phyloP scores from a whole-genome alignment of 2,797 vertebrate species.

The Picus viridis region DNA sequence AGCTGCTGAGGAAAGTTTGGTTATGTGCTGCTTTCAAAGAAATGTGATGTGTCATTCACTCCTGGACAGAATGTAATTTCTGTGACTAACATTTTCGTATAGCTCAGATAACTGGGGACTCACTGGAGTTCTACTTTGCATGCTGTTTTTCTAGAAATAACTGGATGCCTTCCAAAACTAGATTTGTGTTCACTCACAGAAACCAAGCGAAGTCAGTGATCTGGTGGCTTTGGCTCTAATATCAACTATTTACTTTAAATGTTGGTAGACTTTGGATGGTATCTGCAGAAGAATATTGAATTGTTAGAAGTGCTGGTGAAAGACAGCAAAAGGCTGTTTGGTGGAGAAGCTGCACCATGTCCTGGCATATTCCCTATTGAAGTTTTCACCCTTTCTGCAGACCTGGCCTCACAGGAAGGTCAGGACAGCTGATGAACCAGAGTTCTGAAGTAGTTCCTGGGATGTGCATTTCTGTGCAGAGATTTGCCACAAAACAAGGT shows the following conservation, averaged over 20 bases:
- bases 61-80: not conserved
- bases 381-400: not conserved
- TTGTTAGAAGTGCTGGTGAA: not conserved
- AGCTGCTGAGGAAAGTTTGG: not conserved
- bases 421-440: not conserved
- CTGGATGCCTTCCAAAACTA: not conserved
- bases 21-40: slow-evolving; percentile 12
- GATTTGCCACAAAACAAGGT: not conserved
- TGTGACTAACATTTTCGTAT: not conserved
- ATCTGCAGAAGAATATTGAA: not conserved
- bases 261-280: not conserved
- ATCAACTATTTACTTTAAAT: not conserved
- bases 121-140: not conserved
- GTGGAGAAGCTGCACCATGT: not conserved
- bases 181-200: not conserved
- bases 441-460: not conserved
- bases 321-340: not conserved
- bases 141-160: not conserved
- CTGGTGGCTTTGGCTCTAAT: not conserved
- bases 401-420: not conserved
- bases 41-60: not conserved
- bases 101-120: not conserved
- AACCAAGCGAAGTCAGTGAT: not conserved
- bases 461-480: not conserved
- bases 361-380: not conserved